A percentile compares a stretch with the other conserved stretches of the same genome.
Conservation (phyloP, 2,113 vertebrate species). For the Lagopus muta region DNA sequence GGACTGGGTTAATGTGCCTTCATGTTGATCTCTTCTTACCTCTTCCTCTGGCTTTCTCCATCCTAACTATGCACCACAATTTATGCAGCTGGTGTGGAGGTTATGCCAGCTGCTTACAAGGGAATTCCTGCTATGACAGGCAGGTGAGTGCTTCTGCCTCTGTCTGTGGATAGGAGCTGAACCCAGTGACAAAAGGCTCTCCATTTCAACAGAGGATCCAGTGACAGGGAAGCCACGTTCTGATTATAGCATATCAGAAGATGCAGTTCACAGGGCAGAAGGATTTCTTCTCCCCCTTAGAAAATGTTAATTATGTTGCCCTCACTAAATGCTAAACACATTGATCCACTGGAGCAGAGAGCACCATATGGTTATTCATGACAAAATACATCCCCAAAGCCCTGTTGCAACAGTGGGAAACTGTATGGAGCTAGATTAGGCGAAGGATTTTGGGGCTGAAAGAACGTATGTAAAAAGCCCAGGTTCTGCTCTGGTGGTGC, state of each 20-base stretch:
- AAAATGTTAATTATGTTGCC: conserved; percentile 69
- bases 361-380: conserved; percentile 27
- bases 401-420: not conserved
- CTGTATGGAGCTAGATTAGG: not conserved
- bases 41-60: not conserved
- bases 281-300: not conserved
- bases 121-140: conserved; percentile 19
- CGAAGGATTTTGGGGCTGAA: not conserved
- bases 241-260: not conserved
- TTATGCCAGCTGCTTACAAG: conserved; percentile 23
- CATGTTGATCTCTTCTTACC: not conserved
- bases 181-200: not conserved
- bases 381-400: conserved; percentile 7
- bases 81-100: conserved; percentile 28
- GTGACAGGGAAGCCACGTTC: not conserved
- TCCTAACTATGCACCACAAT: conserved; percentile 3
- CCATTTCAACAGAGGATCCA: not conserved
- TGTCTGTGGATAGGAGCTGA: not conserved
- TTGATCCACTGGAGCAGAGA: conserved; percentile 71
- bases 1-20: not conserved
- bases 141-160: conserved; percentile 20
- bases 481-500: not conserved
- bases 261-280: not conserved
- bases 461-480: not conserved
- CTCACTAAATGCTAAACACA: conserved; percentile 74